A percentile compares a stretch with the other conserved stretches of the same genome.
phyloP scores from a whole-genome alignment of 2,113 vertebrate species.

The Xerus inauris region DNA sequence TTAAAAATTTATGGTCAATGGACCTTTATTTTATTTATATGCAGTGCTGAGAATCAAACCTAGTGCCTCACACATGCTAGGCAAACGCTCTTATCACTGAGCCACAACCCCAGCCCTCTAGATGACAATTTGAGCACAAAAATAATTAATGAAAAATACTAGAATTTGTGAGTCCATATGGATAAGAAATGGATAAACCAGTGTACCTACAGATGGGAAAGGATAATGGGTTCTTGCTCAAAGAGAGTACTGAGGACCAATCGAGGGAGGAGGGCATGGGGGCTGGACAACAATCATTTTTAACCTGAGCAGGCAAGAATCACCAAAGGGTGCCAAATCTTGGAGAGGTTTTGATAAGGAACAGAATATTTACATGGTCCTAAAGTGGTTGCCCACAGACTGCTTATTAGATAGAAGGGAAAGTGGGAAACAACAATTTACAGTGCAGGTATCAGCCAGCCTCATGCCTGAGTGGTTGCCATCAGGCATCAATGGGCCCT shows the following conservation, averaged over 20 bases:
- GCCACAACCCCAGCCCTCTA: too few species aligned
- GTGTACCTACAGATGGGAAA: not conserved
- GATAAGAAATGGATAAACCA: not conserved
- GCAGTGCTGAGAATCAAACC: too few species aligned
- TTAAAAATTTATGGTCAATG: too few species aligned
- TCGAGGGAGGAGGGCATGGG: not conserved
- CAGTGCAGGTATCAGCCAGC: not conserved
- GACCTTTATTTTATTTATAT: too few species aligned
- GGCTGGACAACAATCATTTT: not conserved
- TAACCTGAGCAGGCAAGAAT: not conserved
- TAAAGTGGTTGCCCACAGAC: not conserved
- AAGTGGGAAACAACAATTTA: not conserved
- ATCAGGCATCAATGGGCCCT: rapidly evolving
- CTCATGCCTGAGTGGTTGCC: not conserved
- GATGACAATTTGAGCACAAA: not conserved
- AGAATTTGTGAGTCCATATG: not conserved
- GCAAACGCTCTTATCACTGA: too few species aligned
- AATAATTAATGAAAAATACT: not conserved
- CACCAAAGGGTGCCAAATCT: not conserved
- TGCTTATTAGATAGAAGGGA: not conserved
- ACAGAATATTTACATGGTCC: not conserved
- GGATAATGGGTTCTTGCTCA: not conserved
- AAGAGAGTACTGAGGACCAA: not conserved
- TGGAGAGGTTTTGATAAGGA: not conserved
- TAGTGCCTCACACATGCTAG: too few species aligned